Conservation (phyloP, 2,888 invertebrate genomes). For the Biston betularia region DNA sequence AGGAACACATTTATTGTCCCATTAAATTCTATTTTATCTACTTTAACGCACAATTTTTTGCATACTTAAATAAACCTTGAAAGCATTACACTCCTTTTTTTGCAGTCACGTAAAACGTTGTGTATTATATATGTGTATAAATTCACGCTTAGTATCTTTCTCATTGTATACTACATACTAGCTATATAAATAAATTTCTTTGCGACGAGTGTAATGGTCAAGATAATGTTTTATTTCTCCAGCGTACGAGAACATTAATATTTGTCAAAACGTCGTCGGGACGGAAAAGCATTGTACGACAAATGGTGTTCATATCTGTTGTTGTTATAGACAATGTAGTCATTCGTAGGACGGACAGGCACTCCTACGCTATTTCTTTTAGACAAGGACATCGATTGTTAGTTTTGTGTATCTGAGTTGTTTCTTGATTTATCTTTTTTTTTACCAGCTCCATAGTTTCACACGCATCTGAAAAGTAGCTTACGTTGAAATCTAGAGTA, state of each 20-base stretch:
- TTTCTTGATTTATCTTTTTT: no score
- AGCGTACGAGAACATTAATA: conserved; percentile 60
- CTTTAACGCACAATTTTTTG: no score
- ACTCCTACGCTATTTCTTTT: neutral
- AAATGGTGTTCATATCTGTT: conserved; percentile 48
- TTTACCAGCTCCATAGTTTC: neutral
- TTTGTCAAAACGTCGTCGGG: conserved; percentile 62
- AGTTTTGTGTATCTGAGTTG: neutral
- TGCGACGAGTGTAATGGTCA: conserved; percentile 60
- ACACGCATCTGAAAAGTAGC: neutral
- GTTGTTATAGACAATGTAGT: conserved; percentile 47
- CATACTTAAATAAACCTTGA: no score
- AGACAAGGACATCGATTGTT: neutral
- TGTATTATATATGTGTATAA: no score
- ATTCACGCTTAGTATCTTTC: no score
- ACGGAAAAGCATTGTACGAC: conserved; percentile 49
- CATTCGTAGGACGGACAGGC: neutral
- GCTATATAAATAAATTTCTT: neutral
- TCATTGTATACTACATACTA: neutral
- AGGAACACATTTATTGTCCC: no score
- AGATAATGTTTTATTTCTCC: conserved; percentile 56
- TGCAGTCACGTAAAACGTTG: no score
- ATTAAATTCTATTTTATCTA: no score
- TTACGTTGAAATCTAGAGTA: no score
- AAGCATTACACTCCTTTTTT: no score